Base-by-base conservation (phyloP, 1,140 invertebrate genomes). In the Drosophila sucinea region DNA sequence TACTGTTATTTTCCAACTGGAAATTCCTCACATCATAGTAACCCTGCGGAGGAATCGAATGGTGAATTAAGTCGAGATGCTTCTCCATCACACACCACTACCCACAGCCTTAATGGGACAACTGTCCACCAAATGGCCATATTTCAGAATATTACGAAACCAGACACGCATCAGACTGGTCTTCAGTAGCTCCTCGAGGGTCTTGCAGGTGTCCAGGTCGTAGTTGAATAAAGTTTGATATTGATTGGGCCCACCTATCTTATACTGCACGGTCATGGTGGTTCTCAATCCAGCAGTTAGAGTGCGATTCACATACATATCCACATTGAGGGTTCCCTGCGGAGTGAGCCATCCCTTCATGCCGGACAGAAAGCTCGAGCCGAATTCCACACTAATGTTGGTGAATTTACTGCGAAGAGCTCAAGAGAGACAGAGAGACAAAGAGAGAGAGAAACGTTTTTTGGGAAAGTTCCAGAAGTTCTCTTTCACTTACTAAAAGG, bases 81-180 rank as follows among this genome's bases (percentile, higher is more conserved):
- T 29, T 1, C 17, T 0, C 25, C 23, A 1, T 4, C 10, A 2
- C 4, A 25, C 7, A n/a, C 32, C 7, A 2, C 0, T 67, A 81
- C 81, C 32, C 57, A 84, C 81, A 57, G 78, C 54, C 25, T 35
- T 47, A 3, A 84, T 71, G 38, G 84, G 84, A 62, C 84, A 90
- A 29, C 47, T 61, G 8, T 64, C 30, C 6, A 72, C 64, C 0
- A 89, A 25, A 6, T 81, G 80, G 1, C 85, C 78, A 40, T 81
- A 90, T 58, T 89, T 89, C 17, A 77, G 63, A 23, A 87, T 41
- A 11, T 84, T 89, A 7, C 73, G 33, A 35, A 84, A 71, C 84
- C 84, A 89, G 29, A 71, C 23, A 38, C 47, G 72, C 29, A 79
- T 66, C 25, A 89, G 44, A 6, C 81, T 60, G 5, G 61, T 17